Evolutionary conservation across 2,113 vertebrate species (phyloP), one percentile per base, ranked within the genome.

Genomic region (Trematomus loennbergii): DNA sequence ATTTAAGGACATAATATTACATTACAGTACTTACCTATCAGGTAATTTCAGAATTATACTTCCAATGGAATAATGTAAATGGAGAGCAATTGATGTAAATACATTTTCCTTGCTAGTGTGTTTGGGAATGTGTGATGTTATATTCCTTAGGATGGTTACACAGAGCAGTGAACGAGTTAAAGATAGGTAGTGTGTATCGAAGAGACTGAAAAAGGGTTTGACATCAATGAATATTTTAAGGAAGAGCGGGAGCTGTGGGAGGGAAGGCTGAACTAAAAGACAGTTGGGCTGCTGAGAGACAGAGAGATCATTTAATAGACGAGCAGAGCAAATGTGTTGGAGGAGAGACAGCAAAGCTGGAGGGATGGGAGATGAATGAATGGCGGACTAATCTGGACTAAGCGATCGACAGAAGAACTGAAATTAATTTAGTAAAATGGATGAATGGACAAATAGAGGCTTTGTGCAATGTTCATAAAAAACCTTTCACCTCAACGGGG

Each of bases 171-270:
- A 74, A 85, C 63, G 76, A 72, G 86, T 88, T 86, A 81, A 87
- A 57, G 63, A 46, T 46, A 66, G 81, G 84, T 79, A 58, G 74
- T 88, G 69, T 72, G 82, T 83, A 69, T 85, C 73, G 75, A 67
- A 80, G 75, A 79, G 83, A 81, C 71, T 85, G 76, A 85, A 88
- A 87, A 90, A 81, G 86, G 88, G 85, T 88, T 91, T 87, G 87
- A 88, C 85, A 69, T 87, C 83, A 86, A 91, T 93, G 78, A 93
- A 93, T 93, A 91, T 93, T 92, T 93, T 85, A 93, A 82, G 83
- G 85, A 78, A 10, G 72, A 87, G 68, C 48, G 43, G 79, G 79
- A 88, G 81, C 86, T 53, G 82, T 59, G 86, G 86, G 78, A 91
- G 78, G 65, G 72, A 87, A 53, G 75, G 81, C 61, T 64, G 83